phyloP scores from a whole-genome alignment of 2,888 invertebrate genomes.

The Zonitis immaculata region DNA sequence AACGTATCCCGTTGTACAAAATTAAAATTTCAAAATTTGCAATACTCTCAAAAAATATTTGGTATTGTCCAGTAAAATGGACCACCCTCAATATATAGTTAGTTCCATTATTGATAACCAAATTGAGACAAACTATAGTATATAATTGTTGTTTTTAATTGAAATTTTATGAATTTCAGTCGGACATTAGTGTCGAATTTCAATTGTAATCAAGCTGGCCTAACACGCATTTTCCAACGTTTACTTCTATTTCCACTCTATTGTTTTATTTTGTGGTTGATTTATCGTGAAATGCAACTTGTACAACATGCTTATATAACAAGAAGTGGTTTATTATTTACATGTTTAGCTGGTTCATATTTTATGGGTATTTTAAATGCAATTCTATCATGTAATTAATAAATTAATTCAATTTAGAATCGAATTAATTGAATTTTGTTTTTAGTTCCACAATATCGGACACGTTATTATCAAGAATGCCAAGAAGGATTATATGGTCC shows the following conservation, averaged over 20 bases:
- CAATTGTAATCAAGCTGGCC: constrained; percentile 69
- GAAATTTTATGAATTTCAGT: constrained; percentile 56
- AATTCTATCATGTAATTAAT: constrained; percentile 62
- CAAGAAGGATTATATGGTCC: constrained; percentile 87
- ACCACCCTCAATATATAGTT: no score
- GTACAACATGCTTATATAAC: constrained; percentile 67
- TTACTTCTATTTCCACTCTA: constrained; percentile 70
- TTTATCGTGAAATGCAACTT: constrained; percentile 65
- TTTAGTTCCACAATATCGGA: constrained; percentile 76
- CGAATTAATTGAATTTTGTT: not conserved
- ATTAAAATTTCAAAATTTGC: no score
- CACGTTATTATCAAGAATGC: constrained; percentile 87
- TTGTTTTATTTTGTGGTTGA: constrained; percentile 73
- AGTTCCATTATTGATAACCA: no score
- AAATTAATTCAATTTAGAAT: constrained; percentile 8
- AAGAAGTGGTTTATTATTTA: constrained; percentile 66
- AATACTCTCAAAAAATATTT: no score
- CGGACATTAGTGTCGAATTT: constrained; percentile 73
- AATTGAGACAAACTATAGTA: not conserved
- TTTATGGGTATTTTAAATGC: constrained; percentile 67
- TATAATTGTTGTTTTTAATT: no score
- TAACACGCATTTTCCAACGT: constrained; percentile 71
- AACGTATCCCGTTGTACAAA: no score
- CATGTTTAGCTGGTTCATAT: constrained; percentile 62
- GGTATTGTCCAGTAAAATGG: no score